Evolutionary conservation across 2,888 invertebrate genomes (phyloP), one percentile per base, ranked within the genome.

Genomic region (Cryptophagus acutangulus): DNA sequence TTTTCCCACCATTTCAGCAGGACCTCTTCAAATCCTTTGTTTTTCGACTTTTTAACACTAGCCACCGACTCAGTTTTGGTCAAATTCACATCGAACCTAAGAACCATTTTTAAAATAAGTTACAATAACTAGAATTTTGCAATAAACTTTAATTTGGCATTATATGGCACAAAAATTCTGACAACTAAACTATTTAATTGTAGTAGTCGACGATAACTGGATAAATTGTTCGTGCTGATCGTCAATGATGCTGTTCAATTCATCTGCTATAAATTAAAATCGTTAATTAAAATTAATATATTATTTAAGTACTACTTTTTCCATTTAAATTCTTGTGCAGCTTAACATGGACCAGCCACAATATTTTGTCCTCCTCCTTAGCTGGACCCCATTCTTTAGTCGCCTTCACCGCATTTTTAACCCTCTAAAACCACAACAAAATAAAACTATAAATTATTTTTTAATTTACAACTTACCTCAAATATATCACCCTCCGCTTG

Each of bases 381-480:
- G 74, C 72, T 3, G 84, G 84, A 2, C 80, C 78, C 84, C 84
- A 84, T 30, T 71, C 69, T 15, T 59, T 48, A 2, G 69, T 57
- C 14, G 69, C 67, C 2, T 63, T 57, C 2, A 71, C 51, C 1
- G 65, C 60, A 14, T 41, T 37, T 34, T 53, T 54, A 0, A 76
- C 41, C 45, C 70, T 66, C 48, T 67, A 57, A 40, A 40, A 41
- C 16, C 3, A 24, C 24, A 12, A 35, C 17, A 13, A 2, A 36
- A 35, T 35, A 17, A 28, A 14, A 38, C 9, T 14, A 28, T 28
- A 4, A 9, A 30, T 2, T 17, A 20, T 31, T 20, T 9, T 13
- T 20, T 36, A 10, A 6, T 36, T 12, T 17, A 29, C 13, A 5
- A 36, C 18, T 54, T 63, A 76, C 77, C 64, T 74, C 61, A 16